Evolutionary conservation across 2,797 vertebrate species (phyloP), one percentile per base, ranked within the genome.

Genomic region (Sebastes itinus): DNA sequence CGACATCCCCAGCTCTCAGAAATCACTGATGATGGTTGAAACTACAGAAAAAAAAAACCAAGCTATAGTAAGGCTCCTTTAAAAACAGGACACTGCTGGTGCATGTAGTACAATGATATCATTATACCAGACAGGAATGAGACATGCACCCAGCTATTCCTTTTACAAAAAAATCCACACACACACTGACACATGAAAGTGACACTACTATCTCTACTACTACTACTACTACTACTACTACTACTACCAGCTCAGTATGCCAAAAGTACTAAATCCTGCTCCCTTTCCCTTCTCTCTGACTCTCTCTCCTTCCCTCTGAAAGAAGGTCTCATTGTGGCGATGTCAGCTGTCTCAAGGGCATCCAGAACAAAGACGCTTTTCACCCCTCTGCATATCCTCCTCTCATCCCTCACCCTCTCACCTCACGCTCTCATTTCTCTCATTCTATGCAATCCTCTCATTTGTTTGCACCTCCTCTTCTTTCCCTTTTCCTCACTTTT

Each of bases 291-390:
- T 80, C 73, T 89, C 72, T 89, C 72, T 62, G 82, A 78, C 83
- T 91, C 84, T 14, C 85, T 89, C 85, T 90, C 84, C 83, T 75
- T 88, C 66, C 86, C 82, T 83, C 85, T 95, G 92, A 94, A 94
- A 94, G 89, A 92, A 92, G 91, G 89, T 93, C 91, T 94, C 91
- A 94, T 93, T 95, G 94, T 92, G 90, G 90, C 87, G 70, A 92
- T 94, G 94, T 96, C 95, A 95, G 95, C 95, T 96, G 95, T 95
- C 94, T 95, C 93, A 95, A 95, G 94, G 94, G 93, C 93, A 91
- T 92, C 90, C 89, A 93, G 92, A 96, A 95, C 95, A 96, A 95
- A 95, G 94, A 88, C 32, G 90, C 93, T 94, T 94, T 95, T 95
- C 94, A 95, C 90, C 92, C 90, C 85, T 89, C 83, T 83, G 89